These are phyloP conservation scores for Gymnoscopelus braueri DNA, from an alignment of 2,797 vertebrate genomes.

Conservation along the genomic window DNA sequence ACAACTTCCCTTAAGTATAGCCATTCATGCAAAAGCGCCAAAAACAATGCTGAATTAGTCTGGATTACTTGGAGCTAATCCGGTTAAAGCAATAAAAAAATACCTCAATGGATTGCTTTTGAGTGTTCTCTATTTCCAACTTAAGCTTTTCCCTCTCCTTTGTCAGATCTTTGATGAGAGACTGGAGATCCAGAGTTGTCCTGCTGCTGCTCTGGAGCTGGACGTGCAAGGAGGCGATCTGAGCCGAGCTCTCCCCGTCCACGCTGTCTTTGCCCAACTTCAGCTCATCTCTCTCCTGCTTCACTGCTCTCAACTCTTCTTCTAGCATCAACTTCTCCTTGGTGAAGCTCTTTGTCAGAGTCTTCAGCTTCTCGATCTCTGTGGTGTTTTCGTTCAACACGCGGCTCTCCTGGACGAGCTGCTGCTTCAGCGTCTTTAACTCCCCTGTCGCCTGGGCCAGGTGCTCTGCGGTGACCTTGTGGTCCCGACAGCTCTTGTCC, in stretches of 20 bases:
- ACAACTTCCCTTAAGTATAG: slow-evolving; percentile 3
- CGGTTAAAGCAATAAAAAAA: slow-evolving; percentile 70
- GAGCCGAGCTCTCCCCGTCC: slow-evolving; percentile 82
- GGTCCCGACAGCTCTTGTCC: slow-evolving; percentile 88
- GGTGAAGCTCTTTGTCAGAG: slow-evolving; percentile 91
- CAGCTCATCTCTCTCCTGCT: slow-evolving; percentile 89
- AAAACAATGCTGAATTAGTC: slow-evolving; percentile 29
- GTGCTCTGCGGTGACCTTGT: slow-evolving; percentile 88
- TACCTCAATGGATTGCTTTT: slow-evolving; percentile 99
- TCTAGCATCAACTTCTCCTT: slow-evolving; percentile 93
- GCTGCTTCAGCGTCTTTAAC: slow-evolving; percentile 86
- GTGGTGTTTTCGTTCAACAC: slow-evolving; percentile 88
- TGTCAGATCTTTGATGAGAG: slow-evolving; percentile 94
- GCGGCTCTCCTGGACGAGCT: slow-evolving; percentile 90
- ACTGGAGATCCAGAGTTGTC: slow-evolving; percentile 92
- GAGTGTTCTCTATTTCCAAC: slow-evolving; percentile 97
- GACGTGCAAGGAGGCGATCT: slow-evolving; percentile 89
- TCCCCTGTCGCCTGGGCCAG: slow-evolving; percentile 84
- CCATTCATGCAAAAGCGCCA: slow-evolving; percentile 31
- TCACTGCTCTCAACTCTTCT: slow-evolving; percentile 88
- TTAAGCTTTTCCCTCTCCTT: slow-evolving; percentile 98
- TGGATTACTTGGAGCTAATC: slow-evolving; percentile 49
- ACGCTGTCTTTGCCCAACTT: slow-evolving; percentile 80
- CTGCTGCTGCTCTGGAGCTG: slow-evolving; percentile 93
- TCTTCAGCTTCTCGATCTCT: slow-evolving; percentile 92